Base-by-base conservation (phyloP, 37 sponge, comb jelly and placozoan genomes). In the Eunapius fragilis region DNA sequence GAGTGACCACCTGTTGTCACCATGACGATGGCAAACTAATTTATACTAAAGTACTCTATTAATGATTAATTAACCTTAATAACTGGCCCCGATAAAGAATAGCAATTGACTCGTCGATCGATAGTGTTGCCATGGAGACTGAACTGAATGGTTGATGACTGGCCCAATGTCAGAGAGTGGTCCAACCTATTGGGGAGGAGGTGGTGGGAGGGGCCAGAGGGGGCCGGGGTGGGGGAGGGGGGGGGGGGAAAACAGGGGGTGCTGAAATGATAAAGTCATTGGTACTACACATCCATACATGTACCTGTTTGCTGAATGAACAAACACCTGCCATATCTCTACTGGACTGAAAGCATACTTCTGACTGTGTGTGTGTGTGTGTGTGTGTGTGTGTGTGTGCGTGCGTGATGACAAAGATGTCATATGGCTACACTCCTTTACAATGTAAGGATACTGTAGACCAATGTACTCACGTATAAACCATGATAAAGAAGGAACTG, bases 261-360 rank as follows among this genome's bases (percentile, higher is more conserved):
- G n/a, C n/a, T n/a, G n/a, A n/a, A 23, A 38, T 34, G n/a, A n/a
- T n/a, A n/a, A n/a, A n/a, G n/a, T n/a, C n/a, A n/a, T n/a, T n/a
- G n/a, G n/a, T n/a, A n/a, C n/a, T n/a, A n/a, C n/a, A n/a, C n/a
- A n/a, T n/a, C n/a, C n/a, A n/a, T n/a, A n/a, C n/a, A n/a, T n/a
- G n/a, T n/a, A 85, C 85, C 78, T 85, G 26, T 85, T 45, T 36
- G 50, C 86, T 50, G 86, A 49, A 74, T 86, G 86, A 37, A 86
- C 69, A 28, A 79, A 47, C 17, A 86, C 30, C 72, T 45, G 79
- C 86, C 86, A 86, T 26, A 86, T 73, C 33, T 85, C 77, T 68
- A 6, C 69, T 24, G 85, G 85, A 37, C 77, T 77, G 22, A 85
- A 26, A 1, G 36, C 35, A 77, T 76, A 68, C 32, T 48, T 37